A percentile compares a stretch with the other conserved stretches of the same genome.
These are phyloP conservation scores for Hipposideros larvatus DNA, from an alignment of 2,797 vertebrate genomes.

Conservation along the genomic window DNA sequence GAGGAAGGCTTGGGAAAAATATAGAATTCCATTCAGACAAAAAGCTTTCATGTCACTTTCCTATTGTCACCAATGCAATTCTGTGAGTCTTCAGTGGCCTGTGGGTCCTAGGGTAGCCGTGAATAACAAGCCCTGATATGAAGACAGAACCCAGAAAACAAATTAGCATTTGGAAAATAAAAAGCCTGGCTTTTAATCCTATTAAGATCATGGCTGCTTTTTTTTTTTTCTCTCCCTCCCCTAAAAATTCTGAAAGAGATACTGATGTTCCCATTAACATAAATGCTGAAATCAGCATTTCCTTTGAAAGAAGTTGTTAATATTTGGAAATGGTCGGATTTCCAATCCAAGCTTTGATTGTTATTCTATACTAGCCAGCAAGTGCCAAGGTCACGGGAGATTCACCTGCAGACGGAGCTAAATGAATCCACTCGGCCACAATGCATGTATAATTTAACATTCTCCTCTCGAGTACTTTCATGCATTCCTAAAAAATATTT, in stretches of 20 bases:
- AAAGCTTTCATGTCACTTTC: constrained; percentile 83
- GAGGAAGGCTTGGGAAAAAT: constrained; percentile 64
- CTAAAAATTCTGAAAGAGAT: constrained; percentile 89
- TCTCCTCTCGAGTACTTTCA: constrained; percentile 88
- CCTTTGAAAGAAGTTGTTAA: constrained; percentile 91
- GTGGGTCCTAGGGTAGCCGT: constrained; percentile 69
- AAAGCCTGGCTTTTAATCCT: constrained; percentile 90
- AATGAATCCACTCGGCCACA: constrained; percentile 90
- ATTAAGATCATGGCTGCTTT: constrained; percentile 87
- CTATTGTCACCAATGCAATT: constrained; percentile 78
- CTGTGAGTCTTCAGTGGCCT: constrained; percentile 81
- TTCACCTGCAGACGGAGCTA: constrained; percentile 90
- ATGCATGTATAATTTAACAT: constrained; percentile 92
- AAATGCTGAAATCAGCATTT: constrained; percentile 92
- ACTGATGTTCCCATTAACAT: constrained; percentile 89
- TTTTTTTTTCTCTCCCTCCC: constrained; percentile 32
- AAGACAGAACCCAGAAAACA: constrained; percentile 88
- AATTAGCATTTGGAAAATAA: constrained; percentile 91
- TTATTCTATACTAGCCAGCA: constrained; percentile 89
- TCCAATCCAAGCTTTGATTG: constrained; percentile 89
- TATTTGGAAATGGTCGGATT: constrained; percentile 91
- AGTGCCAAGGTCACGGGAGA: constrained; percentile 91
- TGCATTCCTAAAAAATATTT: constrained; percentile 92
- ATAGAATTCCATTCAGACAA: constrained; percentile 69
- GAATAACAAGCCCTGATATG: constrained; percentile 83